Evolutionary conservation across 2,888 invertebrate genomes (phyloP).

Genomic region (Physocephala rufipes): DNA sequence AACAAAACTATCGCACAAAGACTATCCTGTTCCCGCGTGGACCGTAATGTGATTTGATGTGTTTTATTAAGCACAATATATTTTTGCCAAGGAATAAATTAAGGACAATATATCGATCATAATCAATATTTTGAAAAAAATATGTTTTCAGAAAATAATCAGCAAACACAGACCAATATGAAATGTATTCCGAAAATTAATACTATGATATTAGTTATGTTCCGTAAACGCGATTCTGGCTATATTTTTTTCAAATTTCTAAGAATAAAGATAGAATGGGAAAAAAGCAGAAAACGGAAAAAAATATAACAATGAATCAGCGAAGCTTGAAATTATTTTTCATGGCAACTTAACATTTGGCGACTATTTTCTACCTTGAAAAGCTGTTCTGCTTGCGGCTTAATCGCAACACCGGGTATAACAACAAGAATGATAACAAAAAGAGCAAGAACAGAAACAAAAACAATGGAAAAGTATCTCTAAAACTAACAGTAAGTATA

Average conservation of each 20-base stretch:
- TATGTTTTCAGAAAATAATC: too few relatives aligned
- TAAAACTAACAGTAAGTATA: not conserved
- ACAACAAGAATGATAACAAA: constrained; percentile 32
- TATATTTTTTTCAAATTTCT: constrained; percentile 1
- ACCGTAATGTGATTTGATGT: too few relatives aligned
- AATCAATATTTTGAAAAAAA: too few relatives aligned
- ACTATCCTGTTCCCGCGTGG: too few relatives aligned
- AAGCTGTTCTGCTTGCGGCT: constrained; percentile 27
- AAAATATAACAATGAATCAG: constrained; percentile 40
- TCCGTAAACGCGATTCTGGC: too few relatives aligned
- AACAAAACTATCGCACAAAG: too few relatives aligned
- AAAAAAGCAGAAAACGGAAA: constrained; percentile 24
- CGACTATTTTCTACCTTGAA: constrained; percentile 45
- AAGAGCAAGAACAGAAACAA: constrained; percentile 7
- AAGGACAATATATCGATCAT: too few relatives aligned
- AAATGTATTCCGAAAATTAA: too few relatives aligned
- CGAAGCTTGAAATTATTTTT: constrained; percentile 44
- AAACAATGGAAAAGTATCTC: not conserved
- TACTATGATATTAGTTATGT: too few relatives aligned
- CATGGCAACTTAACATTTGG: constrained; percentile 31
- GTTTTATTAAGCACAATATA: too few relatives aligned
- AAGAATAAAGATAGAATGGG: not conserved
- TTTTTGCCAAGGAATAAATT: too few relatives aligned
- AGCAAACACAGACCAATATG: too few relatives aligned
- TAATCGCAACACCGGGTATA: constrained; percentile 34